Evolutionary conservation across 2,113 vertebrate species (phyloP).

Genomic region (Microcebus lehilahytsara): DNA sequence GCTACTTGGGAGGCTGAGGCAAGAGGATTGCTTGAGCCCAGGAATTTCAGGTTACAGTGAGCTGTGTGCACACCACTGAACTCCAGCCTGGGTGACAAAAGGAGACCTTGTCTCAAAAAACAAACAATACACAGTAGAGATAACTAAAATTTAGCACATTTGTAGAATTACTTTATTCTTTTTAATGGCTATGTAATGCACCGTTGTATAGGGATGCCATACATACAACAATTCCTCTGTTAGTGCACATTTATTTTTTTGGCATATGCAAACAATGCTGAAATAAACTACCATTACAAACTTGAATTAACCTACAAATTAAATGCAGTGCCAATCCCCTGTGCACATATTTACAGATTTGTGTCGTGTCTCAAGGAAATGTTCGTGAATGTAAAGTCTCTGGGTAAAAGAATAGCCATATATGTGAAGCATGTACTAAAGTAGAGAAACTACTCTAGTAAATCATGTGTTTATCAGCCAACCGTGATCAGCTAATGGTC

Average conservation of each 20-base stretch:
- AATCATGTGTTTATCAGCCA: too few species aligned
- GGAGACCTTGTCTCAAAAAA: too few species aligned
- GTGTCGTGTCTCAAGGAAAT: background rate
- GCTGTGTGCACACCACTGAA: too few species aligned
- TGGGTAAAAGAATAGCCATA: background rate
- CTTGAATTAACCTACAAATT: background rate
- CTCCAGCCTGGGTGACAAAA: too few species aligned
- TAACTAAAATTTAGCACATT: background rate
- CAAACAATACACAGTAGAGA: too few species aligned
- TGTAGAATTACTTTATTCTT: background rate
- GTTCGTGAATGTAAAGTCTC: background rate
- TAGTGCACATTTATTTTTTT: background rate
- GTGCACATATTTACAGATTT: background rate
- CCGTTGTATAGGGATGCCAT: too few species aligned
- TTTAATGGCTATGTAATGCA: background rate
- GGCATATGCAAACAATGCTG: background rate
- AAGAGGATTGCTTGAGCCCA: too few species aligned
- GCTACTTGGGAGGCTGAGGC: too few species aligned
- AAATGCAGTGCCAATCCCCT: background rate
- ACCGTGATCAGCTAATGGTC: too few species aligned
- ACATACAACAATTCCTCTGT: background rate
- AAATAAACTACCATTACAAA: background rate
- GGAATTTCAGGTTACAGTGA: too few species aligned
- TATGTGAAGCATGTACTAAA: background rate
- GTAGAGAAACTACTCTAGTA: too few species aligned